A percentile compares a stretch with the other conserved stretches of the same genome.
phyloP scores from a whole-genome alignment of 2,113 vertebrate species.

The Campylorhamphus procurvoides region DNA sequence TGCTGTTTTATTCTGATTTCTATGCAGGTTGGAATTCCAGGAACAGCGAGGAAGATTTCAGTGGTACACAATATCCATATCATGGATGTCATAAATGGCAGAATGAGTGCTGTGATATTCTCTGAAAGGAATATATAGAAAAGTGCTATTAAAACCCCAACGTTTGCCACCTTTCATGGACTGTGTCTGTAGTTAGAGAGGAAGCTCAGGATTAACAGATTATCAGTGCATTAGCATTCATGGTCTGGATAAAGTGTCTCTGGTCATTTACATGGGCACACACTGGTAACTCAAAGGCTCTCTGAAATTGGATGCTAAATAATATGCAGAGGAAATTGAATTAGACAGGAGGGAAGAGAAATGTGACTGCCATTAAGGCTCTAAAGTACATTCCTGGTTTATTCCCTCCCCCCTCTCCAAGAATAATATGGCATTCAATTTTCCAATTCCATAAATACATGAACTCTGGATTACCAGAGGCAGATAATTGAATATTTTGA shows the following conservation, averaged over 20 bases:
- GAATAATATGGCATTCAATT: not conserved
- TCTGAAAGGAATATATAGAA: not conserved
- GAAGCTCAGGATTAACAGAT: not conserved
- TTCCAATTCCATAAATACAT: constrained; percentile 45
- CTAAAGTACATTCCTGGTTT: not conserved
- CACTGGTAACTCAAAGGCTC: not conserved
- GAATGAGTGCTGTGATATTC: not conserved
- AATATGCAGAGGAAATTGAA: constrained; percentile 14
- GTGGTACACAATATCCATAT: not conserved
- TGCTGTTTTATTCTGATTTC: not conserved
- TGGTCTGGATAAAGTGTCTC: not conserved
- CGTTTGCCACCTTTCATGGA: not conserved
- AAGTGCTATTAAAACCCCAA: not conserved
- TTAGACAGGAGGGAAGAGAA: constrained; percentile 12
- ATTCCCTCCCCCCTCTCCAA: not conserved
- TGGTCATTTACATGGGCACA: not conserved
- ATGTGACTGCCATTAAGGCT: constrained; percentile 22
- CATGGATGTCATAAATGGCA: not conserved
- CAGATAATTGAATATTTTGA: constrained; percentile 29
- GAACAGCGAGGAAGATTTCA: not conserved
- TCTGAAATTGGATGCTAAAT: not conserved
- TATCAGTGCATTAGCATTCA: not conserved
- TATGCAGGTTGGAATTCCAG: not conserved
- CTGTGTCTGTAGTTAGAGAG: not conserved
- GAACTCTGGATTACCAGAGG: constrained; percentile 24